Evolutionary conservation across 2,797 vertebrate species (phyloP).

Genomic region (Fundulus diaphanus): DNA sequence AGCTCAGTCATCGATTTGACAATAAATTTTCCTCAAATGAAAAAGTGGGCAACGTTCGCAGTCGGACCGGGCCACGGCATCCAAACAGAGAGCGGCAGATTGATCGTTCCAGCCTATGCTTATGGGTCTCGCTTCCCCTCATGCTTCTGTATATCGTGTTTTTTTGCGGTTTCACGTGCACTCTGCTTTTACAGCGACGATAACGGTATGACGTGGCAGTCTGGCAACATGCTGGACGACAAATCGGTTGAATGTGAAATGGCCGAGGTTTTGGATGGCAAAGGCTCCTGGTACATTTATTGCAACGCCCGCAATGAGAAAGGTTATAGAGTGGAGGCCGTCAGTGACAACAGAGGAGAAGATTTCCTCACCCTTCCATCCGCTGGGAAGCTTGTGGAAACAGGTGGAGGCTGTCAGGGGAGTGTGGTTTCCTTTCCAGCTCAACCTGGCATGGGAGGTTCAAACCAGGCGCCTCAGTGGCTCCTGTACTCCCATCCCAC

Average conservation of each 20-base stretch:
- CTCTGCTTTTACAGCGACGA: conserved; percentile 19
- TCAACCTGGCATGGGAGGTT: not conserved
- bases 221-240: conserved; percentile 1
- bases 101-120: conserved; percentile 20
- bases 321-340: conserved; percentile 18
- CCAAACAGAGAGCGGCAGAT: conserved; percentile 3
- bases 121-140: conserved; percentile 13
- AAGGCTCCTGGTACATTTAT: conserved; percentile 4
- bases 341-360: conserved; percentile 4
- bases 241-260: conserved; percentile 22
- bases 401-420: conserved; percentile 16
- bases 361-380: conserved; percentile 5
- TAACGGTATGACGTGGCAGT: conserved; percentile 1
- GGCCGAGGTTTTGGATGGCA: conserved; percentile 8
- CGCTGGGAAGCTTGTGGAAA: conserved; percentile 19
- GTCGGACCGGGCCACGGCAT: conserved; percentile 21
- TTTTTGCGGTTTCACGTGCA: conserved; percentile 1
- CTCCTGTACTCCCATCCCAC: conserved; percentile 22
- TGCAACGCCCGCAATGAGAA: conserved; percentile 18
- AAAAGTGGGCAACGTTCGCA: conserved; percentile 18
- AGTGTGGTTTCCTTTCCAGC: conserved; percentile 26
- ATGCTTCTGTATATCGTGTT: conserved; percentile 9
- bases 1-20: conserved; percentile 23
- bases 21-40: not conserved
- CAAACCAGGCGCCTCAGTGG: conserved; percentile 1